Conservation (phyloP, 2,888 invertebrate species). For the Nomada fabriciana region DNA sequence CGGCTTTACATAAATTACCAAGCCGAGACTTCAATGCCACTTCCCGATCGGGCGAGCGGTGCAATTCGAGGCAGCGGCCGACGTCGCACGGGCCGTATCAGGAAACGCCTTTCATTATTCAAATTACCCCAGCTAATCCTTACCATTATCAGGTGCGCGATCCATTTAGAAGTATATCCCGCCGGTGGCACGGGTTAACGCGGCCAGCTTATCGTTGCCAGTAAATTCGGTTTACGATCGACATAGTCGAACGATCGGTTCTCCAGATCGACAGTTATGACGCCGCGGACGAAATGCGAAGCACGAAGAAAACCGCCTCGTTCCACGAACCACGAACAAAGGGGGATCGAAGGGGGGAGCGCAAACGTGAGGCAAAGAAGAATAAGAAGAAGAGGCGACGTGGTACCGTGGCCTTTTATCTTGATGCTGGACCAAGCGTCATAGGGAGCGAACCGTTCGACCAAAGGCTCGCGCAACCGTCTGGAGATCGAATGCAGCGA, state of each 20-base stretch:
- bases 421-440: conserved; percentile 73
- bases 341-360: conserved; percentile 12
- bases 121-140: conserved; percentile 50
- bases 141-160: conserved; percentile 39
- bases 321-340: conserved; percentile 20
- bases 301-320: conserved; percentile 11
- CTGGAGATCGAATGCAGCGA: conserved; percentile 77
- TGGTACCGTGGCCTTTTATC: conserved; percentile 67
- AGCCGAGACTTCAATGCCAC: conserved; percentile 32
- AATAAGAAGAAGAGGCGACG: conserved; percentile 11
- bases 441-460: conserved; percentile 71
- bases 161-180: conserved; percentile 46
- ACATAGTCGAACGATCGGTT: conserved; percentile 36
- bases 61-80: conserved; percentile 26
- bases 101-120: conserved; percentile 55
- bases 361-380: conserved; percentile 1
- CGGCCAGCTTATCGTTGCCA: conserved; percentile 48
- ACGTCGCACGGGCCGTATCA: conserved; percentile 32
- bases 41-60: conserved; percentile 24
- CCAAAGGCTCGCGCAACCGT: conserved; percentile 71
- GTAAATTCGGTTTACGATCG: conserved; percentile 64
- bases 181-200: conserved; percentile 29
- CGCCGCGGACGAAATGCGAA: conserved; percentile 13
- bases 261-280: conserved; percentile 64
- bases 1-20: conserved; percentile 39